phyloP scores from a whole-genome alignment of 2,113 vertebrate species.

The Cephalopterus ornatus region DNA sequence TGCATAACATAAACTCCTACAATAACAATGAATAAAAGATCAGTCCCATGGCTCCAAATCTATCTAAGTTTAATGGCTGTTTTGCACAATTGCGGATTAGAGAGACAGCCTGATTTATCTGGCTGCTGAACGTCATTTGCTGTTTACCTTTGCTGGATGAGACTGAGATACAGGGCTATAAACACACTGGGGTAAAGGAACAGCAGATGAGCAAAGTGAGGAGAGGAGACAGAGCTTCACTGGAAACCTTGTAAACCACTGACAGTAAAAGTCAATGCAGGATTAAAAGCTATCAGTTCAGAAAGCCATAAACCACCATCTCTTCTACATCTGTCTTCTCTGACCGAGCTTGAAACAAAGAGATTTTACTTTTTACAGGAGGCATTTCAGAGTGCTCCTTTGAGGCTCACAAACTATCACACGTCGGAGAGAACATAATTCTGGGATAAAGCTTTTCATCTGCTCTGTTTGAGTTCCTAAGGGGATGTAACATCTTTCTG shows the following conservation, averaged over 20 bases:
- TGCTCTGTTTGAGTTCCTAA: neutral
- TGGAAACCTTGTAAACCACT: neutral
- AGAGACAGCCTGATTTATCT: neutral
- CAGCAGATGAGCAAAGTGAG: neutral
- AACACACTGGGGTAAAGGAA: neutral
- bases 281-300: constrained; percentile 1
- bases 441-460: neutral
- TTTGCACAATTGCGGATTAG: neutral
- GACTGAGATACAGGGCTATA: neutral
- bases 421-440: neutral
- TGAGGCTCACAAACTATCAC: neutral
- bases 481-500: neutral
- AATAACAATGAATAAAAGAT: neutral
- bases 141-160: neutral
- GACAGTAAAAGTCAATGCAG: neutral
- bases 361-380: neutral
- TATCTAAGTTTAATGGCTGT: neutral
- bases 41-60: neutral
- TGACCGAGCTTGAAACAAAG: neutral
- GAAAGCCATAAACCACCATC: neutral
- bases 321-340: neutral
- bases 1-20: neutral
- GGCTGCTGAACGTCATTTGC: neutral
- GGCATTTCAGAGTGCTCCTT: neutral
- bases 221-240: neutral